A percentile compares a stretch with the other conserved stretches of the same genome.
These are phyloP conservation scores for Tetrao urogallus DNA, from an alignment of 2,113 vertebrate species.

Conservation along the genomic window DNA sequence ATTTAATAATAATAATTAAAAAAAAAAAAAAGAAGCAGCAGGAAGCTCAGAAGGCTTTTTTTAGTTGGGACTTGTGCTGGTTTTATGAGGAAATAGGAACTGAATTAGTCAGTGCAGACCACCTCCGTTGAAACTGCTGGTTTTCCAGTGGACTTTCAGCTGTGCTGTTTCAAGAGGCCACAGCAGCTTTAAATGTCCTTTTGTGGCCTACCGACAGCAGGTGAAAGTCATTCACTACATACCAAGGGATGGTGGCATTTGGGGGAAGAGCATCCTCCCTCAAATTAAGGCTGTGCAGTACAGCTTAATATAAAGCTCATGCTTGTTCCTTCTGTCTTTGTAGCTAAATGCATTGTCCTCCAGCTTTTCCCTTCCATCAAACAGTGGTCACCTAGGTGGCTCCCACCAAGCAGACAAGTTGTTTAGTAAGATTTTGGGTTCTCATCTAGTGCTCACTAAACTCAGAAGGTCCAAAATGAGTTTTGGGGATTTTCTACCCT, in stretches of 20 bases:
- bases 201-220: constrained; percentile 21
- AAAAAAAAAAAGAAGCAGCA: constrained; percentile 8
- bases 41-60: constrained; percentile 56
- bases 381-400: not conserved
- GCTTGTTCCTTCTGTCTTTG: not conserved
- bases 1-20: not conserved
- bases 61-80: constrained; percentile 1
- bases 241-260: not conserved
- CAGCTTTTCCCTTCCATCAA: not conserved
- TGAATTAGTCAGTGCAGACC: constrained; percentile 29
- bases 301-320: not conserved
- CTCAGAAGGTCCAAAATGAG: not conserved
- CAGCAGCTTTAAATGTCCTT: not conserved
- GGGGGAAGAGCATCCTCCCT: not conserved
- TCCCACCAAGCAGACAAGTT: not conserved
- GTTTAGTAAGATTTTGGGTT: not conserved
- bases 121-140: not conserved
- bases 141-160: constrained; percentile 13
- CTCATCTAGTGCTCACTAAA: not conserved
- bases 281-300: not conserved
- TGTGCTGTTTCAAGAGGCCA: constrained; percentile 14
- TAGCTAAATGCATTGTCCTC: not conserved
- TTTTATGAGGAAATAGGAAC: constrained; percentile 55
- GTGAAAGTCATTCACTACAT: not conserved
- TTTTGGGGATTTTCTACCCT: not conserved